Percentiles rank a stretch among this genome's conserved stretches.
Conservation (phyloP, 1,140 invertebrate genomes). For the Drosophila malerkotliana region DNA sequence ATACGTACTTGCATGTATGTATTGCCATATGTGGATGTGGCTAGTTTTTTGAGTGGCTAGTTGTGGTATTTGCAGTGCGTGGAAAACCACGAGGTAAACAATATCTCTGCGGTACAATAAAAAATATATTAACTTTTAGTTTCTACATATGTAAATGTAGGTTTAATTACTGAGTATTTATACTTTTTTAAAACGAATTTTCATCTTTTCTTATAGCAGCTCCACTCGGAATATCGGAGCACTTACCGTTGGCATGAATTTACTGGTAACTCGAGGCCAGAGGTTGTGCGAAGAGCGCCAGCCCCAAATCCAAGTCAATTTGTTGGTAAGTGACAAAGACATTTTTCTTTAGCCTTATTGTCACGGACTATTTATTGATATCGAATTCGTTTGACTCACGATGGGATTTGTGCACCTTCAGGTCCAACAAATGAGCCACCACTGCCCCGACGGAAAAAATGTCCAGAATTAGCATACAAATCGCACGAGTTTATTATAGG, state of each 20-base stretch:
- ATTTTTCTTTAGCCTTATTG: slow-evolving; percentile 23
- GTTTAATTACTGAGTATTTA: too few relatives aligned
- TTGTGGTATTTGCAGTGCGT: slow-evolving; percentile 33
- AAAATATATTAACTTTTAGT: too few relatives aligned
- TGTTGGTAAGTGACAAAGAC: slow-evolving; percentile 74
- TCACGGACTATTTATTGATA: slow-evolving; percentile 39
- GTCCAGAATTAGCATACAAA: slow-evolving; percentile 92
- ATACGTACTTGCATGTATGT: slow-evolving; percentile 37
- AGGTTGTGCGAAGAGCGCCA: slow-evolving; percentile 86
- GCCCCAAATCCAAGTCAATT: slow-evolving; percentile 86
- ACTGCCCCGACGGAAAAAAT: slow-evolving; percentile 93
- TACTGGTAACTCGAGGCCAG: slow-evolving; percentile 88
- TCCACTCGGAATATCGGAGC: slow-evolving; percentile 95
- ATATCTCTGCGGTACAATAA: background rate
- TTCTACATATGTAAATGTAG: too few relatives aligned
- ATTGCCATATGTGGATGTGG: slow-evolving; percentile 41
- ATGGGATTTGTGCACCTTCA: slow-evolving; percentile 23
- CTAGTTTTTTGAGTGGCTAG: slow-evolving; percentile 30
- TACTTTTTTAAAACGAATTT: background rate
- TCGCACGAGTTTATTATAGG: slow-evolving; percentile 91
- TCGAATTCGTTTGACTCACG: slow-evolving; percentile 17
- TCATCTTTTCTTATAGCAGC: slow-evolving; percentile 86
- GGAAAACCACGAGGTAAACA: background rate
- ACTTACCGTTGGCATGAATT: slow-evolving; percentile 97
- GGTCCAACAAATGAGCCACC: slow-evolving; percentile 88